Base-by-base conservation (phyloP, 2,888 invertebrate species). In the Amorpha juglandis region DNA sequence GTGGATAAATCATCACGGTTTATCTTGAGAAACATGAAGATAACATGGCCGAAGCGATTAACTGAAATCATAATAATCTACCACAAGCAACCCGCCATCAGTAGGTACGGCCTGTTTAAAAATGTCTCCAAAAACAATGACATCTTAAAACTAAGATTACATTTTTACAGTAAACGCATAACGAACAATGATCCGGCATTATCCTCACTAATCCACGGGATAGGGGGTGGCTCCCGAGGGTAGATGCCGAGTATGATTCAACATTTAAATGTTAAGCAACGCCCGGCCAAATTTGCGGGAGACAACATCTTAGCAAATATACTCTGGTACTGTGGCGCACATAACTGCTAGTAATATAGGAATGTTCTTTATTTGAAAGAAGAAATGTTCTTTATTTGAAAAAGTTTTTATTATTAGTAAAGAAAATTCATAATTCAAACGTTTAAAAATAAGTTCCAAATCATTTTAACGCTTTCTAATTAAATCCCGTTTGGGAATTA, bases 241-340 rank as follows among this genome's bases (percentile, higher is more conserved):
- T 67, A 71, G 71, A 73, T 75, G 75, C 78, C 71, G 77, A 81
- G 86, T 86, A 88, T 88, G 90, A 89, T 90, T 87, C 87, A 85
- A 87, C 88, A 91, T 91, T 92, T 91, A 91, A 91, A 90, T 90
- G 90, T 85, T 89, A 90, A 89, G 88, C 89, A 89, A 86, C 90
- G 86, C 83, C 82, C 79, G 81, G 77, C 81, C 86, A 84, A 90
- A 89, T 91, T 89, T 88, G 87, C 82, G 88, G 89, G 83, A 79
- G 83, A 84, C 84, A 83, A 83, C 87, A 85, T 90, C 91, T 92
- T 90, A 81, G 81, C 74, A 74, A 75, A 75, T 71, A 75, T 74
- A 77, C 70, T 50, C 53, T 64, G 67, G 86, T 85, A 90, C 86
- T 71, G 69, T 69, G 71, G 71, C 12, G 52, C 2, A 67, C 73